Base-by-base conservation (phyloP, 1,140 invertebrate genomes). In the Idris sp. region DNA sequence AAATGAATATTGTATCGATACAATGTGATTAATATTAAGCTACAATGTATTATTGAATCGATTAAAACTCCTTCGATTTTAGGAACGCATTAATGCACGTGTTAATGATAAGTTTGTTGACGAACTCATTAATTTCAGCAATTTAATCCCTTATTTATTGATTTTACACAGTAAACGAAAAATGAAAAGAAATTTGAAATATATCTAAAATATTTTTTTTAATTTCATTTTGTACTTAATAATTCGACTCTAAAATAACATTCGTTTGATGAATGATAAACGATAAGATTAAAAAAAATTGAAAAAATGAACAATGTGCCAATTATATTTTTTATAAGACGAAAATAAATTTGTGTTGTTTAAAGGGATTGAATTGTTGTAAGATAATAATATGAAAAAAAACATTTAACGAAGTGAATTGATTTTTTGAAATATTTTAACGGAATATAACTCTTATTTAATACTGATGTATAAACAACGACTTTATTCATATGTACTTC, bases 1-100 rank as follows among this genome's bases (percentile, higher is more conserved):
- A 40, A 75, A 65, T 69, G 15, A 75, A 68, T 44, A 75, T 69
- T 75, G 72, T 75, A 69, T 65, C 59, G 30, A 59, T 56, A 61
- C 44, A n/a, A 40, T 61, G 61, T 74, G 61, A 51, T 74, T 67
- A 74, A 40, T n/a, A 16, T 61, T 64, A 75, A 59, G 35, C 54
- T 54, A 51, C 25, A 33, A 51, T 56, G 11, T 49, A 62, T 36
- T 7, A 59, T 28, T 54, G 33, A 61, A 59, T 54, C 41, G 49
- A 54, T 51, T 51, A 51, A 53, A 28, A 26, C 48, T 22, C 44
- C 36, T 44, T 35, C 30, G 69, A 71, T 41, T 16, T 59, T 43
- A 9, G 40, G 25, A 44, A 33, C 22, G 9, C 31, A 33, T 15
- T 8, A 25, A 43, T 26, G 15, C 33, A 56, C 19, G 31, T 51